phyloP scores from a whole-genome alignment of 2,888 invertebrate species.

The Camptogramma bilineatum region DNA sequence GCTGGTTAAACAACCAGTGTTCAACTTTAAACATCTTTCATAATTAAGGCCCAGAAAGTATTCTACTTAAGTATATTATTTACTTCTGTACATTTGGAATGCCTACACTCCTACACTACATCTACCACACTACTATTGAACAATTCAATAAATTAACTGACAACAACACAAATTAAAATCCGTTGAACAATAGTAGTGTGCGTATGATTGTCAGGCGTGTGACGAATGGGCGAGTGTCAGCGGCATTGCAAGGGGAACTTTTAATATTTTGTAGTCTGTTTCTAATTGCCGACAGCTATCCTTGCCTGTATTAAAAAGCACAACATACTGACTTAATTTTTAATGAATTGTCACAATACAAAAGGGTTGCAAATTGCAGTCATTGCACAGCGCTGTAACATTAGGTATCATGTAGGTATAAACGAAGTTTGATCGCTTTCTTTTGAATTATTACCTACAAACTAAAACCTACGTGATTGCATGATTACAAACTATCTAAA shows the following conservation, averaged over 20 bases:
- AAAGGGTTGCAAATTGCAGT: conserved; percentile 14
- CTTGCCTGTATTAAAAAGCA: conserved; percentile 55
- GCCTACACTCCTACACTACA: background rate
- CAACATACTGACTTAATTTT: conserved; percentile 55
- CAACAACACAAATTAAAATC: conserved; percentile 50
- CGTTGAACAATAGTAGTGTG: conserved; percentile 48
- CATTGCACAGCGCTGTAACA: background rate
- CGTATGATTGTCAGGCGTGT: conserved; percentile 57
- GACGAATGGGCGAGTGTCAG: conserved; percentile 63
- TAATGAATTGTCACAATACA: conserved; percentile 47
- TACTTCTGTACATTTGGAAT: background rate
- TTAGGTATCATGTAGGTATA: no score
- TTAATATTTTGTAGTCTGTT: conserved; percentile 77
- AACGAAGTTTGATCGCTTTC: no score
- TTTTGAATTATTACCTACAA: no score
- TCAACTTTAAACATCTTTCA: no score
- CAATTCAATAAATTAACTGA: conserved; percentile 29
- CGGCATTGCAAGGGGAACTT: conserved; percentile 68
- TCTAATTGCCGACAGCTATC: conserved; percentile 70
- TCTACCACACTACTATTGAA: background rate
- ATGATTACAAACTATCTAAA: no score
- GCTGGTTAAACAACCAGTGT: no score
- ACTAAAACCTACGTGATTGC: no score
- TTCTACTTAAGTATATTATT: background rate
- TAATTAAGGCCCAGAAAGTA: no score